A percentile compares a stretch with the other conserved stretches of the same genome.
These are phyloP conservation scores for Heteractis magnifica DNA, from an alignment of 92 coral and sea anemone genomes.

Conservation along the genomic window DNA sequence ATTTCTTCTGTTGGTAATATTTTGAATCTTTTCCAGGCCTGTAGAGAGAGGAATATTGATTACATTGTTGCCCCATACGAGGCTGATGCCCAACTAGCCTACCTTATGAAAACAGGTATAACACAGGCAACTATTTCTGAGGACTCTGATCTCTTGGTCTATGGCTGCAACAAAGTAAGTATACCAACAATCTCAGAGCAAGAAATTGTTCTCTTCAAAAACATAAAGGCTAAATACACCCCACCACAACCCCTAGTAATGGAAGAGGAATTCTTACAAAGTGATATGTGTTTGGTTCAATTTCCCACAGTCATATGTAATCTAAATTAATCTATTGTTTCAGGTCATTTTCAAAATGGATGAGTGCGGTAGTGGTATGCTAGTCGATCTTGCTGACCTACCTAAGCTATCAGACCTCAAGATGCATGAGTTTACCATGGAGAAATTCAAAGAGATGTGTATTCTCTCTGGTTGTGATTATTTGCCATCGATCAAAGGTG, in stretches of 20 bases:
- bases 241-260: too few species aligned
- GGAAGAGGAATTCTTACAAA: too few species aligned
- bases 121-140: conserved; percentile 81
- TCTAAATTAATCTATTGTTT: not conserved
- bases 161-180: conserved; percentile 92
- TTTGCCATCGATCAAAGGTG: conserved; percentile 88
- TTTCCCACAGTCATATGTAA: not conserved
- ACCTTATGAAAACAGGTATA: conserved; percentile 76
- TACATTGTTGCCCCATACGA: conserved; percentile 99
- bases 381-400: conserved; percentile 77
- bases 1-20: not conserved
- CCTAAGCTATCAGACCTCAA: conserved; percentile 73
- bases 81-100: conserved; percentile 97
- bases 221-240: too few species aligned
- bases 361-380: conserved; percentile 74
- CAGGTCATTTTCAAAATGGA: conserved; percentile 98
- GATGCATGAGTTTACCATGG: conserved; percentile 86
- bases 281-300: too few species aligned
- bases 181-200: not conserved
- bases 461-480: conserved; percentile 98
- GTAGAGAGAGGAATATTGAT: conserved; percentile 87
- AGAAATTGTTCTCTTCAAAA: not conserved
- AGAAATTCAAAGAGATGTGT: conserved; percentile 96
- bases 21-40: conserved; percentile 52
- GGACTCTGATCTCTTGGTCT: conserved; percentile 96